phyloP scores from a whole-genome alignment of 2,888 invertebrate species.

The Platycheirus rosarum region DNA sequence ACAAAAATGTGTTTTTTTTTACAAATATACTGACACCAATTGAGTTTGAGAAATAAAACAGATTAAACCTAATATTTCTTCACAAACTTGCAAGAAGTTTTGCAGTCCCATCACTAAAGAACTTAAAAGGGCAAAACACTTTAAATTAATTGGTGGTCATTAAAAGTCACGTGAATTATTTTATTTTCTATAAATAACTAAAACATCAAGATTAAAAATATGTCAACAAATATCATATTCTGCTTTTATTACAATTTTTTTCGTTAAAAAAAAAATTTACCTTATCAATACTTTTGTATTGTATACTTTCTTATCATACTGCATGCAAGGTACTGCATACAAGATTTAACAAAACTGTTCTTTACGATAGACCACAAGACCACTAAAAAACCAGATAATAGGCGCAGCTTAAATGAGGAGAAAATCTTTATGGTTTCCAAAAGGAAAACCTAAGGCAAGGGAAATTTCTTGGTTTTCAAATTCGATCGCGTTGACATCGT shows the following conservation, averaged over 20 bases:
- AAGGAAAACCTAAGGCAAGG: constrained; percentile 44
- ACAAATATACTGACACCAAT: no score
- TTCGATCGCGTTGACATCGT: constrained; percentile 62
- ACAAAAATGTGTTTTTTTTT: no score
- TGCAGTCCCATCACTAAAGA: no score
- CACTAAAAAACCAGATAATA: neutral
- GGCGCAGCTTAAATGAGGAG: constrained; percentile 25
- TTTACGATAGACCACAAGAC: constrained; percentile 1
- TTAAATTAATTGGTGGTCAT: no score
- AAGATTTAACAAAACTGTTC: no score
- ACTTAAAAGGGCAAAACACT: no score
- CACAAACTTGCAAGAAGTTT: no score
- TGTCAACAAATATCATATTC: constrained; percentile 33
- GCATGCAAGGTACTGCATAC: no score
- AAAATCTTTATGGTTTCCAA: constrained; percentile 48
- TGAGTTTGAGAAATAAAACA: no score
- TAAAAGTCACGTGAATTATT: no score
- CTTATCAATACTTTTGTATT: constrained; percentile 3
- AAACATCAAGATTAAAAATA: neutral
- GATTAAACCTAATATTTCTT: no score
- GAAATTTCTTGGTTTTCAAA: constrained; percentile 36
- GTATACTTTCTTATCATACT: constrained; percentile 38
- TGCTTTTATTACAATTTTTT: neutral
- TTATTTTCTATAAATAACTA: neutral
- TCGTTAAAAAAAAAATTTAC: no score